Evolutionary conservation across 92 coral and sea anemone genomes (phyloP).

Genomic region (Umimayanthus kanabou): DNA sequence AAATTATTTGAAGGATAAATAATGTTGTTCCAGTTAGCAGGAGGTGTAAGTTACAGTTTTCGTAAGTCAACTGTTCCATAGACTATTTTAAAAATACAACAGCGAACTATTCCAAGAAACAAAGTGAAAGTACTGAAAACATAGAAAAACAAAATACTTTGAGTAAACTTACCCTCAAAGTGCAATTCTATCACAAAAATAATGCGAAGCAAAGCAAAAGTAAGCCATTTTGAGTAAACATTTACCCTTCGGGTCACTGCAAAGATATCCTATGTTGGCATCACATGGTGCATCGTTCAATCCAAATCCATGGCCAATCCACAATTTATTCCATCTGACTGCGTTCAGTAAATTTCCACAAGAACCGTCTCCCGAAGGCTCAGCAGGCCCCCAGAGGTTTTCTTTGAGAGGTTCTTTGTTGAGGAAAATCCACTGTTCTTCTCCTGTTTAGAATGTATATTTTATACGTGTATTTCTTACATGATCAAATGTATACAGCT

Average conservation of each 20-base stretch:
- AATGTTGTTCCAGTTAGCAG: too few species aligned
- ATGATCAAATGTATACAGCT: too few species aligned
- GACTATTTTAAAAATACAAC: too few species aligned
- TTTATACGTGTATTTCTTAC: too few species aligned
- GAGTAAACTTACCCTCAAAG: too few species aligned
- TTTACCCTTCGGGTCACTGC: neutral
- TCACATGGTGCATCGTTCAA: neutral
- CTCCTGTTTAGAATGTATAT: neutral
- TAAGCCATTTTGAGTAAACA: neutral
- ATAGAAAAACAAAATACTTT: too few species aligned
- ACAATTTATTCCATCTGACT: neutral
- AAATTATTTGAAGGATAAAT: too few species aligned
- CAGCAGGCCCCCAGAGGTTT: neutral
- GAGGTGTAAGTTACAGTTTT: too few species aligned
- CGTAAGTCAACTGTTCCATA: neutral
- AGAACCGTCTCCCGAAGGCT: neutral
- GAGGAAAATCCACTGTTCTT: neutral
- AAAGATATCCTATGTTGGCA: slow-evolving; percentile 6
- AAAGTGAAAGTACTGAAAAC: too few species aligned
- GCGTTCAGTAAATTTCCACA: slow-evolving; percentile 1
- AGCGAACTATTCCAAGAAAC: too few species aligned
- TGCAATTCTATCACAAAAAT: too few species aligned
- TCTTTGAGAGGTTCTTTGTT: neutral
- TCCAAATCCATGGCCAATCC: neutral
- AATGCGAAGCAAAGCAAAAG: neutral